phyloP scores from a whole-genome alignment of 1,140 invertebrate species.

The Cotesia chilonis region DNA sequence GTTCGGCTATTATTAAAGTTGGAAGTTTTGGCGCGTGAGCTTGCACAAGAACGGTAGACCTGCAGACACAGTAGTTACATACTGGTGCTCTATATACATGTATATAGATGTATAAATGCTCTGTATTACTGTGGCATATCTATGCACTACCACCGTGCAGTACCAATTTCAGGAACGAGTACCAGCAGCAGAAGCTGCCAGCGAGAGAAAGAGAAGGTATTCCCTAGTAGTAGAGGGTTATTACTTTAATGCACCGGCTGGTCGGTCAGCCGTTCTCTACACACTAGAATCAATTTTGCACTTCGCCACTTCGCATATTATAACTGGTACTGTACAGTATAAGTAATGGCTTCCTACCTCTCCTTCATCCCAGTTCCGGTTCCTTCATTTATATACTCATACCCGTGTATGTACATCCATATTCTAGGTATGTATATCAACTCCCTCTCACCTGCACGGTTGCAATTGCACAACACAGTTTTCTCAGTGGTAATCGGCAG shows the following conservation, averaged over 20 bases:
- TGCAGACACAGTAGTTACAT: conserved; percentile 13
- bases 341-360: conserved; percentile 30
- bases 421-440: conserved; percentile 20
- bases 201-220: too few relatives aligned
- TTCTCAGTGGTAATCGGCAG: conserved; percentile 13
- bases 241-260: conserved; percentile 39
- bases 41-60: background rate
- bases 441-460: background rate
- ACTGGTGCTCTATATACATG: background rate
- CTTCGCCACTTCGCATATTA: conserved; percentile 39
- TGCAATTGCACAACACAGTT: background rate
- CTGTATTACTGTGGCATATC: background rate
- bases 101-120: background rate
- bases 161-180: conserved; percentile 1
- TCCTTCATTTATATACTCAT: conserved; percentile 2
- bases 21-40: conserved; percentile 23
- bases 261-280: conserved; percentile 34
- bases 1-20: conserved; percentile 31
- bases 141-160: background rate
- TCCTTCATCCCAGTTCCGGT: background rate
- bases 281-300: conserved; percentile 38
- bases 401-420: conserved; percentile 9
- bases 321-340: conserved; percentile 20
- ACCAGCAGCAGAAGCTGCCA: too few relatives aligned
- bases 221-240: conserved; percentile 28